Evolutionary conservation across 1,140 invertebrate species (phyloP), one percentile per base, ranked within the genome.

Genomic region (Ephestia elutella): DNA sequence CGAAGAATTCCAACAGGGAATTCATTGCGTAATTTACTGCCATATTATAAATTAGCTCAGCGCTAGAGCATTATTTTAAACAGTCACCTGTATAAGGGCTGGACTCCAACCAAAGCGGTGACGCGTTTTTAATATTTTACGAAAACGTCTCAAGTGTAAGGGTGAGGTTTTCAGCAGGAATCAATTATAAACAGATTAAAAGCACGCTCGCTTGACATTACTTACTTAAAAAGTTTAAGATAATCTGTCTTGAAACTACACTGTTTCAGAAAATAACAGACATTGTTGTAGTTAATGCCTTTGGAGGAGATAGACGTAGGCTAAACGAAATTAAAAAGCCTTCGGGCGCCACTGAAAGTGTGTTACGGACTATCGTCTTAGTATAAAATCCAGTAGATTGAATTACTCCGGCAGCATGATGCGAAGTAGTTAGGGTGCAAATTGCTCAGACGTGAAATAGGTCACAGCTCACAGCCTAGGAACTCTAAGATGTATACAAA

Each of bases 11-110:
- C 66, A 59, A 53, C 59, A 54, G 54, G 57, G 55, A 66, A 75
- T 70, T 71, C 65, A 68, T 66, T 75, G 70, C 70, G 70, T 72
- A 71, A 72, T 75, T 71, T 64, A 71, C 56, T 60, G 60, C 57
- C 64, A 63, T 73, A 69, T 66, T 70, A 65, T 68, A 68, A 70
- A 73, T 66, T 64, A 68, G 59, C 21, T 66, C 62, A 68, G 60
- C 60, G 57, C 32, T 51, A 53, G 54, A 56, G 25, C 62, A 60
- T 70, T 60, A 69, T 65, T 69, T 69, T 68, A 71, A 67, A 63
- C 62, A 54, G 63, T 63, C 57, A 68, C 38, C 54, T 21, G 51
- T 38, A 28, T 49, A 53, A n/a, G n/a, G n/a, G n/a, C n/a, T n/a
- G n/a, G n/a, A n/a, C n/a, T n/a, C n/a, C n/a, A n/a, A n/a, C n/a